Conservation (phyloP, 1,140 invertebrate species). For the Zaprionus ghesquierei region DNA sequence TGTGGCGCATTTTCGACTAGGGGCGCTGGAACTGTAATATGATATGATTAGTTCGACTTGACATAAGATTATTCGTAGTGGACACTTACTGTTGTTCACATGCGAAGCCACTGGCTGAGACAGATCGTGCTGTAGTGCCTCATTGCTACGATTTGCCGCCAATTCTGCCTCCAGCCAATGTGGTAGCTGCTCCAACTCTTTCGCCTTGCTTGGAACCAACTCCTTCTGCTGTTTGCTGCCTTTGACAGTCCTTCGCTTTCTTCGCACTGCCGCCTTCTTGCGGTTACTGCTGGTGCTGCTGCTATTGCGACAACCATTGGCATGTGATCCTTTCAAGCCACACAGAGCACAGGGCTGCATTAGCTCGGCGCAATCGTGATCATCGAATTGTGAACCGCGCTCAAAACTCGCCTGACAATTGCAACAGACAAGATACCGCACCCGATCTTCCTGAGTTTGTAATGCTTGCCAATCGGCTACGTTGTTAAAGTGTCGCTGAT, state of each 20-base stretch:
- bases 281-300: conserved; percentile 29
- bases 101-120: neutral
- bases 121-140: neutral
- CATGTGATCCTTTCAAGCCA: conserved; percentile 60
- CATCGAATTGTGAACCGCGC: conserved; percentile 88
- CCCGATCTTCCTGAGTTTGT: conserved; percentile 68
- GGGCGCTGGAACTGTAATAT: conserved; percentile 54
- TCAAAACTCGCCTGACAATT: conserved; percentile 89
- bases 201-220: neutral
- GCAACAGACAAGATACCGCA: conserved; percentile 90
- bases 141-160: neutral
- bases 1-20: conserved; percentile 5
- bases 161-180: conserved; percentile 3
- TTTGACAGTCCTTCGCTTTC: conserved; percentile 12
- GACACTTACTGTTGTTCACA: conserved; percentile 8
- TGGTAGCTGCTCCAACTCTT: neutral
- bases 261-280: conserved; percentile 6
- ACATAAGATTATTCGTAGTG: neutral
- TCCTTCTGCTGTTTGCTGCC: conserved; percentile 1
- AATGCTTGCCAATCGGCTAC: conserved; percentile 83
- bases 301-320: conserved; percentile 59
- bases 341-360: conserved; percentile 70
- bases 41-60: neutral
- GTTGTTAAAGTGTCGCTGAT: conserved; percentile 86
- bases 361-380: conserved; percentile 86